These are phyloP conservation scores for Pomatorhinus ruficollis DNA, from an alignment of 2,113 vertebrate genomes.

Conservation along the genomic window DNA sequence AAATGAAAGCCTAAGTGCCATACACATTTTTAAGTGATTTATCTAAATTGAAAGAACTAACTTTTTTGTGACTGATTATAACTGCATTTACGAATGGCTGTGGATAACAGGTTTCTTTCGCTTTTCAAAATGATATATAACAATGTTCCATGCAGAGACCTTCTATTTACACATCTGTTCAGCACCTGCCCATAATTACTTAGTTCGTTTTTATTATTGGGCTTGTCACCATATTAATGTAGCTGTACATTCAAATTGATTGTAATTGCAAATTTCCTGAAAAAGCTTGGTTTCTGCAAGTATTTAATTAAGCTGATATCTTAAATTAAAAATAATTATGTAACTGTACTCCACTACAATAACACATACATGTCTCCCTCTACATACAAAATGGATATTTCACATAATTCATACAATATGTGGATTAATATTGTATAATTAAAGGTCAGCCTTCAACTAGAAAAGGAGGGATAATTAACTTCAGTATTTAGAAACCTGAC, in stretches of 20 bases:
- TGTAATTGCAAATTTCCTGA: constrained; percentile 84
- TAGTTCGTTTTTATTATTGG: constrained; percentile 70
- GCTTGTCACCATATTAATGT: constrained; percentile 75
- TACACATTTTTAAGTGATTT: constrained; percentile 60
- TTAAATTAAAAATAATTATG: constrained; percentile 84
- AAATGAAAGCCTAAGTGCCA: constrained; percentile 57
- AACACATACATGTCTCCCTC: constrained; percentile 64
- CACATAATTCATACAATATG: constrained; percentile 66
- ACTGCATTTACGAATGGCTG: background rate
- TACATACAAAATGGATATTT: constrained; percentile 66
- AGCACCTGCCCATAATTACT: constrained; percentile 70
- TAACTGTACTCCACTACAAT: constrained; percentile 78
- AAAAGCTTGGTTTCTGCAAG: constrained; percentile 76
- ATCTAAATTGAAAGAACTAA: constrained; percentile 56
- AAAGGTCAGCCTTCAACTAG: constrained; percentile 53
- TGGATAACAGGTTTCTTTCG: constrained; percentile 36
- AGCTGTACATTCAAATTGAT: constrained; percentile 76
- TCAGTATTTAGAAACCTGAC: constrained; percentile 42
- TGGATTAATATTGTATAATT: constrained; percentile 69
- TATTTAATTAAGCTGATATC: constrained; percentile 78
- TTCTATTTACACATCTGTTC: constrained; percentile 73
- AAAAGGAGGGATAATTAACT: constrained; percentile 63
- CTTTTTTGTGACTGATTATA: constrained; percentile 53
- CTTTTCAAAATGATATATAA: constrained; percentile 53
- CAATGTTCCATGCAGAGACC: constrained; percentile 32